A percentile compares a stretch with the other conserved stretches of the same genome.
Conservation (phyloP, 1,140 invertebrate genomes). For the Panonychus citri region DNA sequence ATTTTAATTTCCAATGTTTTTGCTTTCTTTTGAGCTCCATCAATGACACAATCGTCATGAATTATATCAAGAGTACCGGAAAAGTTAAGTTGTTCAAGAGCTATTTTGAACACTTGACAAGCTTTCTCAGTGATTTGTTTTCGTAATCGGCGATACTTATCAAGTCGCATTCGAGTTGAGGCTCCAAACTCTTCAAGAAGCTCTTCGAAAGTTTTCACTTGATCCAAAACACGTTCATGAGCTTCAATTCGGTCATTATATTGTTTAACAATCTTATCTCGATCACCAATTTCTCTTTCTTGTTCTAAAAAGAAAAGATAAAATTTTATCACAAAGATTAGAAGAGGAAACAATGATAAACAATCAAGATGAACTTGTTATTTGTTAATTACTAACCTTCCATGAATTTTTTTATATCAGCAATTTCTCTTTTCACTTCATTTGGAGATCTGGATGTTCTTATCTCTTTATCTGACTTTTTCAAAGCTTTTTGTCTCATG, state of each 20-base stretch:
- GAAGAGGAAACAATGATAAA: no score
- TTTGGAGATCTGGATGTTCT: neutral
- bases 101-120: neutral
- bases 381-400: neutral
- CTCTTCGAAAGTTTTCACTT: neutral
- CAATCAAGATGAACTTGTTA: neutral
- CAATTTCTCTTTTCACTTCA: neutral
- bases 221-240: neutral
- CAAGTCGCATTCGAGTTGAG: neutral
- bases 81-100: neutral
- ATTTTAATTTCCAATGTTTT: constrained; percentile 10
- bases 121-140: neutral
- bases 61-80: neutral
- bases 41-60: neutral
- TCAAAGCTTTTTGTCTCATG: constrained; percentile 15
- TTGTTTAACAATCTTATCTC: neutral
- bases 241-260: neutral
- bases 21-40: constrained; percentile 4
- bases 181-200: neutral
- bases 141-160: neutral
- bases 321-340: no score
- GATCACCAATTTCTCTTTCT: neutral
- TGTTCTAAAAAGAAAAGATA: neutral
- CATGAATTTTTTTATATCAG: neutral
- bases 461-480: constrained; percentile 11